Percentiles rank a stretch among this genome's conserved stretches.
These are phyloP conservation scores for Pocillopora meandrina DNA, from an alignment of 92 coral and sea anemone species.

Conservation along the genomic window DNA sequence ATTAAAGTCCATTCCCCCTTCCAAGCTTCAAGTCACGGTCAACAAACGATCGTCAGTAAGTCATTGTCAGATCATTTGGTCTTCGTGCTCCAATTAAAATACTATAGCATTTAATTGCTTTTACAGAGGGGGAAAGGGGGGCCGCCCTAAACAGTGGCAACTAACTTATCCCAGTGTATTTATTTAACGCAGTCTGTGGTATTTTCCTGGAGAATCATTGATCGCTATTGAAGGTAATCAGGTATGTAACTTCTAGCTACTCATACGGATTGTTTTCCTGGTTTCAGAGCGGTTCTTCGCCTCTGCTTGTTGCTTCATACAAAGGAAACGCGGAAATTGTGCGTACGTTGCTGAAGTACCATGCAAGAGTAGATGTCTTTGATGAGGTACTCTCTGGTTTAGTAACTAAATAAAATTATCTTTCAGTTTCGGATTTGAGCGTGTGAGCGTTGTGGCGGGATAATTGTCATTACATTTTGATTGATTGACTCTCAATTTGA, in stretches of 20 bases:
- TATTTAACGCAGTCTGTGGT: too few relatives aligned
- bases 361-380: constrained; percentile 94
- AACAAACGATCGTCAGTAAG: constrained; percentile 89
- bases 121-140: too few relatives aligned
- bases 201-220: too few relatives aligned
- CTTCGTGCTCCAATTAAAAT: too few relatives aligned
- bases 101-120: too few relatives aligned
- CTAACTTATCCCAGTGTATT: too few relatives aligned
- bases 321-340: constrained; percentile 91
- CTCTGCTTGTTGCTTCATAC: constrained; percentile 87
- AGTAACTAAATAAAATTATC: background rate
- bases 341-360: constrained; percentile 79
- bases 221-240: background rate
- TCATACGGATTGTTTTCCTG: background rate
- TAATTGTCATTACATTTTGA: too few relatives aligned
- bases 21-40: constrained; percentile 81
- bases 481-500: background rate
- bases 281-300: constrained; percentile 81
- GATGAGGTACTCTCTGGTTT: constrained; percentile 68
- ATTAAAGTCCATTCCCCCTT: constrained; percentile 69
- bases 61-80: too few relatives aligned
- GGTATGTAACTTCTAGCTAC: background rate
- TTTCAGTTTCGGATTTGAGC: background rate
- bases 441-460: background rate
- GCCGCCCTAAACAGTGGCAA: too few relatives aligned